Evolutionary conservation across 2,797 vertebrate genomes (phyloP).

Genomic region (Erpetoichthys calabaricus): DNA sequence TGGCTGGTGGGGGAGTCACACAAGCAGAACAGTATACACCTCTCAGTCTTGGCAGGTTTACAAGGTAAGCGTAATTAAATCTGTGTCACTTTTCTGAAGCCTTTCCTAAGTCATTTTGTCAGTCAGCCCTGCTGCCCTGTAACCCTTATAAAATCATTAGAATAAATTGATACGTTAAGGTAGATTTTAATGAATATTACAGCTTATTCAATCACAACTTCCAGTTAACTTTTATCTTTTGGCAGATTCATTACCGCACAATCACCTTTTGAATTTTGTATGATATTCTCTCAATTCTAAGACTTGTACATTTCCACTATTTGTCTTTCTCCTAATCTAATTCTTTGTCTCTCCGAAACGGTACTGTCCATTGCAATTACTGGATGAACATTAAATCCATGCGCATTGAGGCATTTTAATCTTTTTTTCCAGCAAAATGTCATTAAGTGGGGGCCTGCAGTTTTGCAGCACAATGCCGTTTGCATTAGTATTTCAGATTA

Average conservation of each 20-base stretch:
- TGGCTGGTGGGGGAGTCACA: no score
- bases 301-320: conserved; percentile 51
- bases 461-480: conserved; percentile 37
- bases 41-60: conserved; percentile 40
- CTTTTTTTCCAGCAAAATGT: conserved; percentile 48
- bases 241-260: conserved; percentile 83
- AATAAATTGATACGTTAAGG: conserved; percentile 69
- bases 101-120: conserved; percentile 59
- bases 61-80: conserved; percentile 44
- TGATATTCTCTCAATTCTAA: conserved; percentile 53
- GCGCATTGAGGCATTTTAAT: conserved; percentile 58
- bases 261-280: conserved; percentile 42
- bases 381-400: conserved; percentile 51
- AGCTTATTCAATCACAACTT: conserved; percentile 67
- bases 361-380: conserved; percentile 72
- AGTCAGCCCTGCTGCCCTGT: conserved; percentile 44
- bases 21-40: not conserved
- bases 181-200: conserved; percentile 75
- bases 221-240: conserved; percentile 69
- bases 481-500: conserved; percentile 32
- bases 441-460: conserved; percentile 50
- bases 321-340: conserved; percentile 67
- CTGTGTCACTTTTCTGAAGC: conserved; percentile 35
- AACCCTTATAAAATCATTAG: conserved; percentile 56
- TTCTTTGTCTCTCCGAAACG: conserved; percentile 62